Conservation (phyloP, 2,797 vertebrate genomes). For the Falco novaeseelandiae region DNA sequence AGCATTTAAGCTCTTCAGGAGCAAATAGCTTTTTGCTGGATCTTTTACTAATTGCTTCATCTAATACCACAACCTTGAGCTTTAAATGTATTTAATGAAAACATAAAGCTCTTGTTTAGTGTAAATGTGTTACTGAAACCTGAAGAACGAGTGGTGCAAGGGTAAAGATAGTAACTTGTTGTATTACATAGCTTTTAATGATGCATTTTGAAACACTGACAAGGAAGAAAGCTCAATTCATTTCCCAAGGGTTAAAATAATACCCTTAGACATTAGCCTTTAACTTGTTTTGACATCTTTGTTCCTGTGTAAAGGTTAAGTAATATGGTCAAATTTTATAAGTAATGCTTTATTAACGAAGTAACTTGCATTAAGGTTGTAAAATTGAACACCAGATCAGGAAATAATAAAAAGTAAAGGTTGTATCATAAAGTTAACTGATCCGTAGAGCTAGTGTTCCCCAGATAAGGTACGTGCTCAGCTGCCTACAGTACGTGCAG, state of each 20-base stretch:
- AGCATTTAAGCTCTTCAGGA: neutral
- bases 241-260: slow-evolving; percentile 45
- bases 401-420: slow-evolving; percentile 59
- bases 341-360: slow-evolving; percentile 48
- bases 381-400: slow-evolving; percentile 60
- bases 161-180: slow-evolving; percentile 6
- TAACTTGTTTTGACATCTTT: slow-evolving; percentile 53
- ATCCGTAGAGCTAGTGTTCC: neutral
- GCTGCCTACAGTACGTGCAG: neutral
- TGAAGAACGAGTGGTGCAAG: neutral
- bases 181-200: slow-evolving; percentile 21
- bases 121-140: slow-evolving; percentile 48
- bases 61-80: neutral
- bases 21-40: slow-evolving; percentile 8
- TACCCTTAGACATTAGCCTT: neutral
- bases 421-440: slow-evolving; percentile 64
- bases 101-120: slow-evolving; percentile 60
- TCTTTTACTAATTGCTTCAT: slow-evolving; percentile 2
- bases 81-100: slow-evolving; percentile 48
- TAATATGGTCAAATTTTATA: slow-evolving; percentile 57
- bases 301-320: slow-evolving; percentile 48
- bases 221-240: slow-evolving; percentile 11
- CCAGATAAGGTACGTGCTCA: slow-evolving; percentile 30
- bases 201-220: neutral
- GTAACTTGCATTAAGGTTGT: slow-evolving; percentile 46